Conservation (phyloP, 2,797 vertebrate genomes). For the Myripristis murdjan region DNA sequence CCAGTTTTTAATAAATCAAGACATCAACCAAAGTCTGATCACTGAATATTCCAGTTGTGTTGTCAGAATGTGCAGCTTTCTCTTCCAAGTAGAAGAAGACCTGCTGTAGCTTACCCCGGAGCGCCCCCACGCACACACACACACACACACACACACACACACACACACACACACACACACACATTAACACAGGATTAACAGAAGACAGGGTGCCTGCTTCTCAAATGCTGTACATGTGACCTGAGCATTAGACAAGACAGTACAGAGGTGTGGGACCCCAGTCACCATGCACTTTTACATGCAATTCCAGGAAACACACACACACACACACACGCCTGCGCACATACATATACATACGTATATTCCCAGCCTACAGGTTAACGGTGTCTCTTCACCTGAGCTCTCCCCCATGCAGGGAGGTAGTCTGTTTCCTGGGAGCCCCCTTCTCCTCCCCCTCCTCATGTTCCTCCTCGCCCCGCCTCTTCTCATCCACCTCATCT, state of each 20-base stretch:
- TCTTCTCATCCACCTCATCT: slow-evolving; percentile 13
- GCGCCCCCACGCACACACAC: too few species aligned
- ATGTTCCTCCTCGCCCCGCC: slow-evolving; percentile 17
- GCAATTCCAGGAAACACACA: background rate
- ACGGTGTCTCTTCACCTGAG: slow-evolving; percentile 87
- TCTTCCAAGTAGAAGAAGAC: slow-evolving; percentile 8
- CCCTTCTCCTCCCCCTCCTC: slow-evolving; percentile 29
- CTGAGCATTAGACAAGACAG: too few species aligned
- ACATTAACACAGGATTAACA: background rate
- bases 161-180: slow-evolving; percentile 35
- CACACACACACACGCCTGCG: slow-evolving; percentile 7
- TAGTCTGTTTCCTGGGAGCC: slow-evolving; percentile 85
- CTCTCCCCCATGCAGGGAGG: slow-evolving; percentile 89
- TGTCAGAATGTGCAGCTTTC: slow-evolving; percentile 7
- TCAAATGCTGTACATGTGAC: background rate
- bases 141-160: too few species aligned
- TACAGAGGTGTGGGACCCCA: background rate
- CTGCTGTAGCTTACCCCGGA: too few species aligned
- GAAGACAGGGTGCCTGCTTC: background rate
- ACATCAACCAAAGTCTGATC: slow-evolving; percentile 46
- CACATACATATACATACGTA: background rate
- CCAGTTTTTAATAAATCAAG: slow-evolving; percentile 70
- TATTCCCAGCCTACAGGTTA: slow-evolving; percentile 65
- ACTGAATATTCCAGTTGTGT: slow-evolving; percentile 32
- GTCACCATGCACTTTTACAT: background rate